A percentile compares a stretch with the other conserved stretches of the same genome.
Evolutionary conservation across 2,797 vertebrate species (phyloP).

Genomic region (Falco columbarius): DNA sequence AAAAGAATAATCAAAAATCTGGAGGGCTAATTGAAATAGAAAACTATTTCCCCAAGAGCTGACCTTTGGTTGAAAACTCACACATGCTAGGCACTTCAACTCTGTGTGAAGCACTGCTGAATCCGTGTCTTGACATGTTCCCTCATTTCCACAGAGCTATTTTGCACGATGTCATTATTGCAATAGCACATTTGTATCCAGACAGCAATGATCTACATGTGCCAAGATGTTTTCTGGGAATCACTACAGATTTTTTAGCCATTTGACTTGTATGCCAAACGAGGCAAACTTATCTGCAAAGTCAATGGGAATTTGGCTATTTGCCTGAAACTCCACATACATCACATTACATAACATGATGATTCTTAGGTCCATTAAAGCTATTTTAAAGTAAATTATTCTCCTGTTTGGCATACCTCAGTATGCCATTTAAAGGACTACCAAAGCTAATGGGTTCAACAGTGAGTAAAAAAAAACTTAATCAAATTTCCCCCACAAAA

Average conservation of each 20-base stretch:
- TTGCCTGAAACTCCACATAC: not conserved
- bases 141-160: not conserved
- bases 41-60: not conserved
- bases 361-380: not conserved
- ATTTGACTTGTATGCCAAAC: not conserved
- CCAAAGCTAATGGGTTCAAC: not conserved
- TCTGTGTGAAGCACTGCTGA: not conserved
- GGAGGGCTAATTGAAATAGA: not conserved
- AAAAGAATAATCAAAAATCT: not conserved
- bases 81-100: not conserved
- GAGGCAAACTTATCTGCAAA: not conserved
- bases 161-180: not conserved
- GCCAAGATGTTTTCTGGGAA: not conserved
- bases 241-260: not conserved
- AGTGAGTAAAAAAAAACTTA: not conserved
- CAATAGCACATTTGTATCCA: not conserved
- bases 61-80: not conserved
- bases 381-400: not conserved
- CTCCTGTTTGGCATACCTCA: not conserved
- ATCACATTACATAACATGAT: not conserved
- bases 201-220: not conserved
- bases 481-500: not conserved
- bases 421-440: not conserved
- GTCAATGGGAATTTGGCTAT: not conserved
- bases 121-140: not conserved